Base-by-base conservation (phyloP, 2,888 invertebrate species). In the Notocelia uddmanniana region DNA sequence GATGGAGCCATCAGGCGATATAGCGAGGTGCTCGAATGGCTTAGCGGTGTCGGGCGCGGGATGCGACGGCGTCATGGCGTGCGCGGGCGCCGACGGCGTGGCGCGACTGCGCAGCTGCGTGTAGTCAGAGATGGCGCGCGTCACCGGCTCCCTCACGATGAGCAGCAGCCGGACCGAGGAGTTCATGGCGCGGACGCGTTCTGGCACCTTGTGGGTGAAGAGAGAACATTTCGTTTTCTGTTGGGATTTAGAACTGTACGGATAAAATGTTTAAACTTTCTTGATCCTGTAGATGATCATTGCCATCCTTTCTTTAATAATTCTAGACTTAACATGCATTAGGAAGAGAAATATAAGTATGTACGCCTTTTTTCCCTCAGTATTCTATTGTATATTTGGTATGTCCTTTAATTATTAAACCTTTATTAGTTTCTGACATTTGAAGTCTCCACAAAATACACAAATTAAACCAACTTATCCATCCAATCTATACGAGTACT, bases 81-180 rank as follows among this genome's bases (percentile, higher is more conserved):
- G 89, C 73, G 94, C 91, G 6, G 97, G 95, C 76, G 96, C 95
- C 11, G 96, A 96, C 0, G 97, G 96, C 48, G 97, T 96, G 26
- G 97, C 96, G 83, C 97, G 97, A 79, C 97, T 97, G 76, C 97
- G 95, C 79, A 98, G 94, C 90, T 99, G 99, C 21, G 98, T 98
- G 92, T 98, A 99, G 94, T 99, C 99, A 15, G 99, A 99, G 82
- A 99, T 97, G 66, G 98, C 98, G 69, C 99, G 95, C 19, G 98
- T 98, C 69, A 99, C 98, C 3, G 99, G 99, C 89, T 99, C 98
- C 15, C 99, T 95, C 23, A 99, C 98, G 83, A 99, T 98, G 79
- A 99, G 94, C 75, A 99, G 95, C 73, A 99, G 94, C 81, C 98
- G 97, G 74, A 98, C 96, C 84, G 97, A 97, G 10, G 97, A 96